A percentile compares a stretch with the other conserved stretches of the same genome.
Conservation (phyloP, 2,888 invertebrate species). For the Archips crataeganus region DNA sequence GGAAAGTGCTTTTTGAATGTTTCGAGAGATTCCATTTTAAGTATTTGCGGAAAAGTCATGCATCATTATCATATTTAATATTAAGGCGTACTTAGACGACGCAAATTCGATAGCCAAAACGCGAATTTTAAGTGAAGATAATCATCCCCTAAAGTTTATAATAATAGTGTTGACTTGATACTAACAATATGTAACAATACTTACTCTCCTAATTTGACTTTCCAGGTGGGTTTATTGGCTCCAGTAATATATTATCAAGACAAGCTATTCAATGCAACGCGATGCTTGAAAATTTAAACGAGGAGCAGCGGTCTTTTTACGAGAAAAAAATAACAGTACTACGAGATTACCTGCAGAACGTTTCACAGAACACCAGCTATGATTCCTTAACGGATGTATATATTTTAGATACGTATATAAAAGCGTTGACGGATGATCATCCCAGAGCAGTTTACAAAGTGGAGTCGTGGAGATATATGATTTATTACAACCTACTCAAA, state of each 20-base stretch:
- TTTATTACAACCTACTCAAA: constrained; percentile 89
- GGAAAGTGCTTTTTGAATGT: neutral
- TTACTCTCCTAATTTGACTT: constrained; percentile 41
- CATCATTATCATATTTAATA: too few relatives aligned
- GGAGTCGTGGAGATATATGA: constrained; percentile 88
- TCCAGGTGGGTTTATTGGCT: constrained; percentile 89
- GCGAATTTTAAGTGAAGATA: too few relatives aligned
- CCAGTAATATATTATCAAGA: constrained; percentile 89
- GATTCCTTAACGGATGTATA: constrained; percentile 82
- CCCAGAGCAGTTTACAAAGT: constrained; percentile 88
- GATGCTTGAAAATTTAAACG: constrained; percentile 88
- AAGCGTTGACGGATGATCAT: constrained; percentile 85
- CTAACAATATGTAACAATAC: too few relatives aligned
- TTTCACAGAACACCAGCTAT: constrained; percentile 70
- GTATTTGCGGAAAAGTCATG: too few relatives aligned
- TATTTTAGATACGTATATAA: constrained; percentile 87
- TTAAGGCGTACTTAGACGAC: too few relatives aligned
- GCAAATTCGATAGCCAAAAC: too few relatives aligned
- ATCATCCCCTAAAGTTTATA: too few relatives aligned
- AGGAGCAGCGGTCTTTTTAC: constrained; percentile 88
- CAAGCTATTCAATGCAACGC: constrained; percentile 86
- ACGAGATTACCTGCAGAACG: constrained; percentile 84
- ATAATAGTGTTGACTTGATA: too few relatives aligned
- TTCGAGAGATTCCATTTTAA: neutral
- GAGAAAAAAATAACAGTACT: constrained; percentile 88